phyloP scores from a whole-genome alignment of 1,140 invertebrate genomes.

The Heliothis virescens region DNA sequence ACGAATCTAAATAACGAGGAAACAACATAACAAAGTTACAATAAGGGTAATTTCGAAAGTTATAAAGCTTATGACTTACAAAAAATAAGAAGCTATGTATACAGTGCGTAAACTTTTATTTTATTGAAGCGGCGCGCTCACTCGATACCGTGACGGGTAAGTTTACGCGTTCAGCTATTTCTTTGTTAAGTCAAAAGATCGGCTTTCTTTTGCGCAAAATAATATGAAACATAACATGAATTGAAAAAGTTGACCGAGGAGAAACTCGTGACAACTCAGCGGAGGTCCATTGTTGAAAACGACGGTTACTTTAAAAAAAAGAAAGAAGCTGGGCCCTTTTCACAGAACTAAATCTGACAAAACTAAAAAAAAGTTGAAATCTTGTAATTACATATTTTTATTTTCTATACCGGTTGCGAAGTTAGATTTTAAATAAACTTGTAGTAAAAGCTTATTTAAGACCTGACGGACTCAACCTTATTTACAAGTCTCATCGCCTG shows the following conservation, averaged over 20 bases:
- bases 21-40: conserved; percentile 32
- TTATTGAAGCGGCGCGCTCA: conserved; percentile 59
- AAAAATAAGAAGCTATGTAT: conserved; percentile 53
- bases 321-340: conserved; percentile 11
- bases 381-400: conserved; percentile 17
- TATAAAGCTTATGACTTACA: conserved; percentile 57
- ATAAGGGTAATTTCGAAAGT: conserved; percentile 55
- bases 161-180: conserved; percentile 67
- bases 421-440: background rate
- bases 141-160: conserved; percentile 61
- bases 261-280: conserved; percentile 61
- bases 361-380: background rate
- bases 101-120: conserved; percentile 62
- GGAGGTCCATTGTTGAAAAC: conserved; percentile 58
- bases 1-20: conserved; percentile 13
- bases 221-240: conserved; percentile 75
- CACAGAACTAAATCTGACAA: background rate
- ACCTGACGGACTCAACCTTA: background rate
- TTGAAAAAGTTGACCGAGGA: conserved; percentile 70
- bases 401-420: background rate
- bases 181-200: conserved; percentile 69
- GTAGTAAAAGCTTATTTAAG: background rate
- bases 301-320: conserved; percentile 51
- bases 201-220: conserved; percentile 66
- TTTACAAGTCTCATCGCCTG: background rate